These are phyloP conservation scores for Pseudoips prasinana DNA, from an alignment of 2,888 invertebrate species.

Conservation along the genomic window DNA sequence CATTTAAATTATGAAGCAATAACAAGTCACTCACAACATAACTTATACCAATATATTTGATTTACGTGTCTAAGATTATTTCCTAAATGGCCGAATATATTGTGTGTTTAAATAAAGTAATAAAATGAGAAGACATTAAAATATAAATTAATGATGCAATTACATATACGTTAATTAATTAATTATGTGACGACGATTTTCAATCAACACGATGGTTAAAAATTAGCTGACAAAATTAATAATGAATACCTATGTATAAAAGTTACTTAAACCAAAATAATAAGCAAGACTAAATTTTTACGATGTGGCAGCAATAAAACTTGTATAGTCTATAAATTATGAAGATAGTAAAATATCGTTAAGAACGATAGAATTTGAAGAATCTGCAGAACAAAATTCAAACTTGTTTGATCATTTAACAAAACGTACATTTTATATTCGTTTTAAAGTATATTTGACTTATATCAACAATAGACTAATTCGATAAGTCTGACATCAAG, in stretches of 20 bases:
- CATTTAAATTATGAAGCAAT: conserved; percentile 69
- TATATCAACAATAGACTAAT: too few species aligned
- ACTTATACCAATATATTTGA: conserved; percentile 58
- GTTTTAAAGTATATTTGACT: too few species aligned
- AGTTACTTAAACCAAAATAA: conserved; percentile 42
- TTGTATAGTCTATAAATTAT: conserved; percentile 55
- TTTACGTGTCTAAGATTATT: conserved; percentile 54
- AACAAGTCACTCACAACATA: conserved; percentile 53
- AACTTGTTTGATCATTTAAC: too few species aligned
- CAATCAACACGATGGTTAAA: conserved; percentile 65
- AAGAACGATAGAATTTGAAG: conserved; percentile 43
- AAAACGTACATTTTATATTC: too few species aligned
- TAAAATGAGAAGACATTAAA: conserved; percentile 61
- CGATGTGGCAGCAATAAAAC: conserved; percentile 47
- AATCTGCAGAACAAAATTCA: too few species aligned
- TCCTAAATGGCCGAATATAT: conserved; percentile 52
- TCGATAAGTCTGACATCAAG: too few species aligned
- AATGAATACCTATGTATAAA: conserved; percentile 57
- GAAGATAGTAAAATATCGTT: conserved; percentile 48
- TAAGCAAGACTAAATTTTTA: conserved; percentile 46
- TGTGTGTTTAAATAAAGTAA: conserved; percentile 54
- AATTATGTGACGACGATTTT: conserved; percentile 67
- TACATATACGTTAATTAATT: conserved; percentile 71
- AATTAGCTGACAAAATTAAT: conserved; percentile 63
- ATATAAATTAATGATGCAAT: conserved; percentile 61